A percentile compares a stretch with the other conserved stretches of the same genome.
phyloP scores from a whole-genome alignment of 2,888 invertebrate genomes.

The Anorthoa munda region DNA sequence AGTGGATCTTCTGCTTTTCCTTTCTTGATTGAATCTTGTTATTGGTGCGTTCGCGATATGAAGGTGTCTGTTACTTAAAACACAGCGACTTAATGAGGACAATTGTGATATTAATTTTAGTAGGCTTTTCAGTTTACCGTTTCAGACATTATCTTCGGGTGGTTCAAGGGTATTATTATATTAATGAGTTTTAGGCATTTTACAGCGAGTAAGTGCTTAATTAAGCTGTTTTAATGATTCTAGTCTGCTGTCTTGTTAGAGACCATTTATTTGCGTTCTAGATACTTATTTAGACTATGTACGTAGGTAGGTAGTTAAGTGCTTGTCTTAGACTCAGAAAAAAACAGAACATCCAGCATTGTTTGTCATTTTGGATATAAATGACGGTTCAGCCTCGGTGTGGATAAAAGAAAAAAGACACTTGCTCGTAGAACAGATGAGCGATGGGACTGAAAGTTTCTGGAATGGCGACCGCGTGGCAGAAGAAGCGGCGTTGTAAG shows the following conservation, averaged over 20 bases:
- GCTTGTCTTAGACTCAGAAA: too few species aligned
- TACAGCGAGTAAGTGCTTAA: neutral
- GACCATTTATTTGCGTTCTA: neutral
- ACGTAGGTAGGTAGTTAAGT: neutral
- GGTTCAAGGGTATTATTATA: slow-evolving; percentile 16
- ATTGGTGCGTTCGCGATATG: slow-evolving; percentile 45
- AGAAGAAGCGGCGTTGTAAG: too few species aligned
- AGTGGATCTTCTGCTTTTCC: slow-evolving; percentile 22
- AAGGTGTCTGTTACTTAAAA: slow-evolving; percentile 50
- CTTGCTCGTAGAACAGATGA: too few species aligned
- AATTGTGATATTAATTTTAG: slow-evolving; percentile 57
- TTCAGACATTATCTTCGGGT: slow-evolving; percentile 23
- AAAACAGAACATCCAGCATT: too few species aligned
- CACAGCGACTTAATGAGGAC: slow-evolving; percentile 48
- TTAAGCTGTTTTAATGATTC: slow-evolving; percentile 12
- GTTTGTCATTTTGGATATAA: too few species aligned
- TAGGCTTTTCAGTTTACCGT: slow-evolving; percentile 48
- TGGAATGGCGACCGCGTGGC: too few species aligned
- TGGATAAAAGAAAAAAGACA: too few species aligned
- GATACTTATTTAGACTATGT: neutral
- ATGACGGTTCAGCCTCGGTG: too few species aligned
- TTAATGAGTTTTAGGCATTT: slow-evolving; percentile 31
- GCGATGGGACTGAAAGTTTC: too few species aligned
- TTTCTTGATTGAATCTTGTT: neutral
- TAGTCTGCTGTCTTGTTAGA: neutral